Conservation (phyloP, 2,797 vertebrate genomes). For the Carapus acus region DNA sequence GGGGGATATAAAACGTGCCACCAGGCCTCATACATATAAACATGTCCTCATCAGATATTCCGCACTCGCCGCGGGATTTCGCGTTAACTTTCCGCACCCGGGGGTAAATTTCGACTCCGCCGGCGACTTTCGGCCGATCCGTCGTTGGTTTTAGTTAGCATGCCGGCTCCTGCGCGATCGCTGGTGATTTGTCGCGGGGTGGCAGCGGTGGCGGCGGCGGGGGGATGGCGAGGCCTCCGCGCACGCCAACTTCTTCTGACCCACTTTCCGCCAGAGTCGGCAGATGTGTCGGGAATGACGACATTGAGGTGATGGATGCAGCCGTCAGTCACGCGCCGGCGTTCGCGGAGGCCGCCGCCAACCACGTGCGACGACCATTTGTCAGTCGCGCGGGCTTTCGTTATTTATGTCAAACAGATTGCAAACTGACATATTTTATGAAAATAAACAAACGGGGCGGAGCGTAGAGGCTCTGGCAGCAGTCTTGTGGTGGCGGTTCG, state of each 20-base stretch:
- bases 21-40: conserved; percentile 65
- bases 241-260: conserved; percentile 62
- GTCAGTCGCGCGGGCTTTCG: conserved; percentile 53
- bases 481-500: neutral
- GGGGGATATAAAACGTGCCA: conserved; percentile 57
- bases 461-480: no score
- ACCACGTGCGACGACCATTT: conserved; percentile 58
- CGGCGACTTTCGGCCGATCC: conserved; percentile 35
- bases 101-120: conserved; percentile 56
- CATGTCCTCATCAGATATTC: conserved; percentile 65
- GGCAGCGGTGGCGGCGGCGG: no score
- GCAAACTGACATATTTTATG: conserved; percentile 29
- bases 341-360: conserved; percentile 65
- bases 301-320: conserved; percentile 64
- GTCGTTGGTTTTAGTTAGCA: conserved; percentile 54
- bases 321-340: conserved; percentile 67
- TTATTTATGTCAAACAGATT: conserved; percentile 40
- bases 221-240: no score
- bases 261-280: conserved; percentile 62
- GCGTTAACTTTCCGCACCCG: conserved; percentile 50
- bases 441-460: neutral
- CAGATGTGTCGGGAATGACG: conserved; percentile 60
- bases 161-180: conserved; percentile 27
- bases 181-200: conserved; percentile 51
- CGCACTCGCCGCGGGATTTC: conserved; percentile 42